phyloP scores from a whole-genome alignment of 2,113 vertebrate species.

The Nannobrachium achirus region DNA sequence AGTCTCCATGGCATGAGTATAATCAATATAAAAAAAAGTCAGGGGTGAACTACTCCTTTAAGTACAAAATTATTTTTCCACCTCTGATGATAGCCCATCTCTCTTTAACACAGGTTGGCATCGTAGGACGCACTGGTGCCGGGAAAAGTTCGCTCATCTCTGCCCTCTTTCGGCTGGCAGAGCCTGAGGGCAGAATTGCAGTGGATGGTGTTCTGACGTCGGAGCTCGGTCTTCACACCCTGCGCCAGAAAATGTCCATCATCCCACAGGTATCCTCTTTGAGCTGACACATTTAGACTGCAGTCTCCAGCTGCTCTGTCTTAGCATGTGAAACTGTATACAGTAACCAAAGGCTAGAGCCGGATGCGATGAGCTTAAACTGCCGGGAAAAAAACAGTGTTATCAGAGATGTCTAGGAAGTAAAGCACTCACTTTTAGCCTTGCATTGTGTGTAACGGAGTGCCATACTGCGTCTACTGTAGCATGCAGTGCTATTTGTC shows the following conservation, averaged over 20 bases:
- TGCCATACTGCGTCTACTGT: background rate
- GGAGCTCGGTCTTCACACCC: conserved; percentile 89
- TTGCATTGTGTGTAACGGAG: background rate
- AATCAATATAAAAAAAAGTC: too few relatives aligned
- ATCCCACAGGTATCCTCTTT: conserved; percentile 88
- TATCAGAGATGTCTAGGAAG: background rate
- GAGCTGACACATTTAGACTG: background rate
- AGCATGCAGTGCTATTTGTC: background rate
- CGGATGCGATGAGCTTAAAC: background rate
- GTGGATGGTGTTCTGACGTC: conserved; percentile 90
- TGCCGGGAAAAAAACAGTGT: background rate
- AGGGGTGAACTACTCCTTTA: too few relatives aligned
- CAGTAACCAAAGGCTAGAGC: background rate
- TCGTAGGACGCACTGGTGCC: conserved; percentile 93
- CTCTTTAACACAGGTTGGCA: conserved; percentile 84
- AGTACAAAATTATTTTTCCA: too few relatives aligned
- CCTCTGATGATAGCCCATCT: conserved; percentile 22
- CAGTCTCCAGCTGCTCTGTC: background rate
- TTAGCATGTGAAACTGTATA: conserved; percentile 1
- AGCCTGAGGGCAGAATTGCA: conserved; percentile 89
- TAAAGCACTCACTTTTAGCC: background rate
- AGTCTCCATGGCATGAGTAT: too few relatives aligned
- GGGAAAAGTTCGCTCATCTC: conserved; percentile 93
- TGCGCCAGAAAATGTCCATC: conserved; percentile 94
- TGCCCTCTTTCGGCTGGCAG: conserved; percentile 90